Percentiles rank a stretch among this genome's conserved stretches.
phyloP scores from a whole-genome alignment of 2,113 vertebrate genomes.

The Riparia riparia region DNA sequence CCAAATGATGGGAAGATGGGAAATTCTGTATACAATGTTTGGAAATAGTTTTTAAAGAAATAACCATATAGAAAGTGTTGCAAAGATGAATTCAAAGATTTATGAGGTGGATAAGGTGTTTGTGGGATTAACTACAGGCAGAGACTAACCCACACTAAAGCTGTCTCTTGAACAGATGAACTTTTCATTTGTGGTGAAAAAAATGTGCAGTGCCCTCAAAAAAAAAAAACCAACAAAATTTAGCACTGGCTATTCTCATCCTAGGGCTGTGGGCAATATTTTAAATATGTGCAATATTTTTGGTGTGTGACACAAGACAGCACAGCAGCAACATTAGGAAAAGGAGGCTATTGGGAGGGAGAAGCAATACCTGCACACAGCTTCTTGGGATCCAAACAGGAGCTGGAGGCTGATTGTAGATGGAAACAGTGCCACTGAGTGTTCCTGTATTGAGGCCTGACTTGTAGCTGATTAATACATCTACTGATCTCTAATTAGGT shows the following conservation, averaged over 20 bases:
- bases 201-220: neutral
- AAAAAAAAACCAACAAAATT: neutral
- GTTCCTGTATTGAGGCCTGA: neutral
- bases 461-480: neutral
- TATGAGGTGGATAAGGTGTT: accelerated
- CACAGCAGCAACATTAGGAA: neutral
- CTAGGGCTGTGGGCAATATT: neutral
- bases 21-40: neutral
- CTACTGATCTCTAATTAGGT: neutral
- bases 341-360: neutral
- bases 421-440: neutral
- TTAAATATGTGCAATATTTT: neutral
- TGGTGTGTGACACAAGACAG: neutral
- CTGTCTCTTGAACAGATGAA: neutral
- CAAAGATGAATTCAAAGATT: neutral
- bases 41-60: neutral
- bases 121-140: neutral
- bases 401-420: neutral
- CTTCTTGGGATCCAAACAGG: neutral
- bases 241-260: neutral
- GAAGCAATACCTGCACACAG: neutral
- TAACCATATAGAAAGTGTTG: neutral
- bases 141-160: neutral
- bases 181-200: neutral
- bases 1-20: neutral